Conservation (phyloP, 2,113 vertebrate genomes). For the Pollimyrus isidori region DNA sequence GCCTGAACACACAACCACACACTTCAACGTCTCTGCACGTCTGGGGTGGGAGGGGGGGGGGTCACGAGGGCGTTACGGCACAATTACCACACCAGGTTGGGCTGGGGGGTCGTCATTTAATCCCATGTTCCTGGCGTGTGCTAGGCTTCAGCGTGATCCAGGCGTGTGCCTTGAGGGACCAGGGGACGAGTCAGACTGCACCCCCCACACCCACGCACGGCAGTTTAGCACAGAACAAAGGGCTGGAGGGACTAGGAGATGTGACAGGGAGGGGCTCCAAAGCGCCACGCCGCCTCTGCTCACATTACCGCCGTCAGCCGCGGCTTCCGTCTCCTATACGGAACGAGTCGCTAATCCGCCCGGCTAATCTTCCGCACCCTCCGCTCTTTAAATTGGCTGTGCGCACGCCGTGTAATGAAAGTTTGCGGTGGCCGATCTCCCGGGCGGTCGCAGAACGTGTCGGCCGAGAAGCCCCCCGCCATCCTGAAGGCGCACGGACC, state of each 20-base stretch:
- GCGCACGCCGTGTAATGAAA: neutral
- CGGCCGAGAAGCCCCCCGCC: neutral
- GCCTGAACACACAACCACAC: neutral
- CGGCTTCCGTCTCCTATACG: neutral
- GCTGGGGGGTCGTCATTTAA: neutral
- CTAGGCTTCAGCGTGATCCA: neutral
- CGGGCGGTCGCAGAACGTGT: neutral
- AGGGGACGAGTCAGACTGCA: neutral
- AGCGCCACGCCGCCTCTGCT: neutral
- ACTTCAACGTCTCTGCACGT: neutral
- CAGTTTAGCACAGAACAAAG: neutral
- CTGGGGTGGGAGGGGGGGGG: neutral
- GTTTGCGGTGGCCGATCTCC: neutral
- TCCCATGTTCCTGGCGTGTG: neutral
- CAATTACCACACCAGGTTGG: neutral
- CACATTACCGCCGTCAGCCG: neutral
- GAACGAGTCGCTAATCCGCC: neutral
- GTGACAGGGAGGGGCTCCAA: neutral
- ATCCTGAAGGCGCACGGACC: neutral
- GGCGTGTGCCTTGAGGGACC: neutral
- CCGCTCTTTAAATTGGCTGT: neutral
- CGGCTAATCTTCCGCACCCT: neutral
- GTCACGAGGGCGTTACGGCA: neutral
- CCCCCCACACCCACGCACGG: neutral
- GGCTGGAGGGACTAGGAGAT: neutral